Conservation (phyloP, 2,797 vertebrate species). For the Okamejei kenojei region DNA sequence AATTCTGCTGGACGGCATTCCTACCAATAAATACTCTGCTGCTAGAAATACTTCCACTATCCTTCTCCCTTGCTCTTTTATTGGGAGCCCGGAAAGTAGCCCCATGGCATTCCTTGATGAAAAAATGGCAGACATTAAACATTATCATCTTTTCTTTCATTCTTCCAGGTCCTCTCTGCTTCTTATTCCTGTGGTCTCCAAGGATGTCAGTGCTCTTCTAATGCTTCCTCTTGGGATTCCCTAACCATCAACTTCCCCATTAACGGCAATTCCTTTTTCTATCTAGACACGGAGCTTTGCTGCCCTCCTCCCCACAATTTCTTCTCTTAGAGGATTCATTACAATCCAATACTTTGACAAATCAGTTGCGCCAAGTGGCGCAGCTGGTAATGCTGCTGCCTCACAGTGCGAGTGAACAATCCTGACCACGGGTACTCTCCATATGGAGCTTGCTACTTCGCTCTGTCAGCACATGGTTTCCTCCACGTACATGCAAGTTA, state of each 20-base stretch:
- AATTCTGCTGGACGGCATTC: too few species aligned
- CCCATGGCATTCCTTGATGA: not conserved
- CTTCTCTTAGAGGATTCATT: not conserved
- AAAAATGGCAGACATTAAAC: not conserved
- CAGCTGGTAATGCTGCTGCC: too few species aligned
- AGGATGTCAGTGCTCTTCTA: not conserved
- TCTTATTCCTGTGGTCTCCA: not conserved
- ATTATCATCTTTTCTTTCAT: not conserved
- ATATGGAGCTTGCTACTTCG: too few species aligned
- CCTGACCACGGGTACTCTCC: too few species aligned
- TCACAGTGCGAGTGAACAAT: too few species aligned
- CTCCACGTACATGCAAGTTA: too few species aligned
- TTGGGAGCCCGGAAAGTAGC: not conserved
- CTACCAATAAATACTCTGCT: not conserved
- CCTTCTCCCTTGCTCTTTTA: not conserved
- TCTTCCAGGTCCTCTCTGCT: not conserved
- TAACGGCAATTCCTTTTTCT: not conserved
- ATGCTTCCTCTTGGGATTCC: not conserved
- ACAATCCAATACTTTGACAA: not conserved
- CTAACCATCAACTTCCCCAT: not conserved
- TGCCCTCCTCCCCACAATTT: not conserved
- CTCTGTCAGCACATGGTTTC: too few species aligned
- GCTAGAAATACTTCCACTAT: not conserved
- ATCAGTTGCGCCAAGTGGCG: too few species aligned
- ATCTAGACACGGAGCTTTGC: too few species aligned